These are phyloP conservation scores for Syngnathus typhle DNA, from an alignment of 2,113 vertebrate genomes.

Conservation along the genomic window DNA sequence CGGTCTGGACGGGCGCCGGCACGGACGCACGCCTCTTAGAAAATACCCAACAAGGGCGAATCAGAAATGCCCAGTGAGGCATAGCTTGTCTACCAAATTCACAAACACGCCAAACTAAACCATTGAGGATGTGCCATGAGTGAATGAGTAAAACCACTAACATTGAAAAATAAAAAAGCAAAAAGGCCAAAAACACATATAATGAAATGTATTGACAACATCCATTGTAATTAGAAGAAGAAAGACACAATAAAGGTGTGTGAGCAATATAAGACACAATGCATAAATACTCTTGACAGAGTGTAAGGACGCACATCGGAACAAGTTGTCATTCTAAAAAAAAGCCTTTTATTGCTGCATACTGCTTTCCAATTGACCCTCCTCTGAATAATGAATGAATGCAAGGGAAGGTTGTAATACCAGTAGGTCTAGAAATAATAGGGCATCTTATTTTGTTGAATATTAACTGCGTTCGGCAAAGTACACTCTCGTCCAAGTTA, in stretches of 20 bases:
- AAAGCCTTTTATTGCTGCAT: background rate
- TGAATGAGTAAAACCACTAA: no score
- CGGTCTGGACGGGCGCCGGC: no score
- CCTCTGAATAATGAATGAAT: slow-evolving; percentile 30
- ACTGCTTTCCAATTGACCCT: background rate
- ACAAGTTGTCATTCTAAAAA: background rate
- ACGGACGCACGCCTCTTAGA: no score
- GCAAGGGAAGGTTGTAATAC: slow-evolving; percentile 18
- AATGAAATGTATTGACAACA: no score
- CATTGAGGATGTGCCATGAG: no score
- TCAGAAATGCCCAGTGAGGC: no score
- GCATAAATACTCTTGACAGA: background rate
- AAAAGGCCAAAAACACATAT: no score
- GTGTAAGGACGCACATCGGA: background rate
- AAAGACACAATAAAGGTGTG: background rate
- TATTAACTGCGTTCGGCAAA: slow-evolving; percentile 60
- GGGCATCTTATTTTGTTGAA: slow-evolving; percentile 52
- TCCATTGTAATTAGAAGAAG: no score
- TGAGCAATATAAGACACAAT: background rate
- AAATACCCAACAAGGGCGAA: no score
- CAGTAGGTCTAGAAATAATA: slow-evolving; percentile 51
- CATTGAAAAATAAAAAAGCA: no score
- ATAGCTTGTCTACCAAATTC: no score
- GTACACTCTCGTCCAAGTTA: slow-evolving; percentile 63
- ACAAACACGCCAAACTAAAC: no score